A percentile compares a stretch with the other conserved stretches of the same genome.
Evolutionary conservation across 2,797 vertebrate genomes (phyloP).

Genomic region (Melopsittacus undulatus): DNA sequence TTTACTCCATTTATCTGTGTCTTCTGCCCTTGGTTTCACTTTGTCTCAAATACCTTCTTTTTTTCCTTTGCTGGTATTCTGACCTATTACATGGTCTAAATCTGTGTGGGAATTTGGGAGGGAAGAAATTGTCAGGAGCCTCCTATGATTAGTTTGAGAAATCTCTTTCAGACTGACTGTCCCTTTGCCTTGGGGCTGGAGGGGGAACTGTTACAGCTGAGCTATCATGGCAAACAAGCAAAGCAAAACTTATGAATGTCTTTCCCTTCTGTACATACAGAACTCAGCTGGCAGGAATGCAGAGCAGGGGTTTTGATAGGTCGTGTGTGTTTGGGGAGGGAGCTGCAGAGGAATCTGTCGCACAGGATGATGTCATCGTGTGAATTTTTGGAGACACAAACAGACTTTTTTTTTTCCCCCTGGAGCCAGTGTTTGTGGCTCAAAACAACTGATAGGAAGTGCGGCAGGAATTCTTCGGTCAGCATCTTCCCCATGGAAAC

Average conservation of each 20-base stretch:
- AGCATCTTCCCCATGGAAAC: conserved; percentile 61
- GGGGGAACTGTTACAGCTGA: not conserved
- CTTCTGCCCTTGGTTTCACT: not conserved
- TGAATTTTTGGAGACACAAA: conserved; percentile 36
- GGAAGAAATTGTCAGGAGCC: not conserved
- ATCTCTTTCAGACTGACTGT: not conserved
- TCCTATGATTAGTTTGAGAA: conserved; percentile 1
- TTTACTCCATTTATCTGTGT: not conserved
- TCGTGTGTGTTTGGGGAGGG: not conserved
- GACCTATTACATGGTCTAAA: not conserved
- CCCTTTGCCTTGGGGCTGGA: not conserved
- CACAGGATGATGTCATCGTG: conserved; percentile 17
- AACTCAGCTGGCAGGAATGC: conserved; percentile 21
- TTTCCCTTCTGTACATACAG: conserved; percentile 23
- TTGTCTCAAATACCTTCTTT: not conserved
- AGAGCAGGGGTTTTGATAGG: conserved; percentile 4
- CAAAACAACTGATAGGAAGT: conserved; percentile 53
- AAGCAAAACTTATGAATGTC: not conserved
- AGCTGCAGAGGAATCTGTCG: not conserved
- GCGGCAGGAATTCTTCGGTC: conserved; percentile 33
- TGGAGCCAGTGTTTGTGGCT: not conserved
- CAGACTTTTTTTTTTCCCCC: not conserved
- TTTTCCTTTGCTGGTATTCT: not conserved
- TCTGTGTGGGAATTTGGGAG: not conserved
- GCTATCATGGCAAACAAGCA: not conserved